A percentile compares a stretch with the other conserved stretches of the same genome.
These are phyloP conservation scores for Pterois miles DNA, from an alignment of 2,797 vertebrate genomes.

Conservation along the genomic window DNA sequence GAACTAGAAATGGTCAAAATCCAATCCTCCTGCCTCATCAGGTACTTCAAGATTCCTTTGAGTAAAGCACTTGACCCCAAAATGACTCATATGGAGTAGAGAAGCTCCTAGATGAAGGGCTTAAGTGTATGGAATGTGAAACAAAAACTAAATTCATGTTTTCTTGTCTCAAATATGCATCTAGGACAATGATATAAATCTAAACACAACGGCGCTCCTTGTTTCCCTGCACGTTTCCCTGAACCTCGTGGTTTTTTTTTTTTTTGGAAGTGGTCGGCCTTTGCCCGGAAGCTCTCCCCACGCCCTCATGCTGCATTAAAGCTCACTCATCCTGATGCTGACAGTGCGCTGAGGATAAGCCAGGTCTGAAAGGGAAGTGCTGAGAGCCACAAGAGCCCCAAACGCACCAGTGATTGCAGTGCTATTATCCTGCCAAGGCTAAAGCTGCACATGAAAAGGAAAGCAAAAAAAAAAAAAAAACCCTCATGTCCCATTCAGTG, in stretches of 20 bases:
- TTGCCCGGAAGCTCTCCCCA: slow-evolving; percentile 53
- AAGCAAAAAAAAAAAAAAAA: slow-evolving; percentile 51
- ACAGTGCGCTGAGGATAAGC: slow-evolving; percentile 77
- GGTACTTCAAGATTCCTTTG: not conserved
- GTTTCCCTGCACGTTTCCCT: slow-evolving; percentile 23
- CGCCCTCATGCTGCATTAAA: slow-evolving; percentile 62
- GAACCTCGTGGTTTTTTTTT: not conserved
- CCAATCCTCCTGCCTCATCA: not conserved
- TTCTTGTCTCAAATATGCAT: not conserved
- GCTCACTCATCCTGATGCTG: slow-evolving; percentile 77
- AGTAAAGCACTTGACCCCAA: not conserved
- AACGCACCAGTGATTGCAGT: slow-evolving; percentile 43
- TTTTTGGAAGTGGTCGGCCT: slow-evolving; percentile 43
- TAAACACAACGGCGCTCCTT: not conserved
- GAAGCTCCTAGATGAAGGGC: not conserved
- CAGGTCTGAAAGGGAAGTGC: slow-evolving; percentile 83
- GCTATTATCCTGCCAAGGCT: slow-evolving; percentile 66
- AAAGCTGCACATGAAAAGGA: slow-evolving; percentile 67
- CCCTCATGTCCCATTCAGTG: slow-evolving; percentile 52
- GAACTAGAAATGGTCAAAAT: not conserved
- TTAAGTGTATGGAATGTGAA: not conserved
- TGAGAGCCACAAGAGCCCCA: slow-evolving; percentile 75
- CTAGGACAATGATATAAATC: not conserved
- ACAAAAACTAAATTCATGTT: not conserved
- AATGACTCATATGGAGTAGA: not conserved